Evolutionary conservation across 2,113 vertebrate species (phyloP).

Genomic region (Apteryx owenii): DNA sequence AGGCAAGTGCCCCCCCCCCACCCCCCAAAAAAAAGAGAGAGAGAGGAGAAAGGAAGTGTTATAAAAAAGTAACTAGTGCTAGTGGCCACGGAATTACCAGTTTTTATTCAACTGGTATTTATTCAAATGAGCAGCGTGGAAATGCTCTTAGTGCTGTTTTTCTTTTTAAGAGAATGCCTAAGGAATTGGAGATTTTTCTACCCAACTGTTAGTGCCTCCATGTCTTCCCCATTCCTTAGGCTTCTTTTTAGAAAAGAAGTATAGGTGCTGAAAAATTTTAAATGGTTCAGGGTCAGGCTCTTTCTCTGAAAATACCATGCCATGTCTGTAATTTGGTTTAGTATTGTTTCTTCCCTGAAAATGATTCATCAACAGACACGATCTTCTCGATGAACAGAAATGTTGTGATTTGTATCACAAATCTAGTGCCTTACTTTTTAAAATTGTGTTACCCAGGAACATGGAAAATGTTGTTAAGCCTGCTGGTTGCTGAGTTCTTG

Average conservation of each 20-base stretch:
- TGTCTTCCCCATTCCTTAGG: neutral
- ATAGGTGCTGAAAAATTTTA: neutral
- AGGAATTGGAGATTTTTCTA: neutral
- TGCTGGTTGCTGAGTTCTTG: neutral
- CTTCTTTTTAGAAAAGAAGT: neutral
- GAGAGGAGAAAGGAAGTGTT: neutral
- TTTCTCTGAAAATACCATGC: neutral
- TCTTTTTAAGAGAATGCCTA: neutral
- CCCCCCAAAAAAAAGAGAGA: neutral
- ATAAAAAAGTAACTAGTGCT: neutral
- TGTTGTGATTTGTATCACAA: neutral
- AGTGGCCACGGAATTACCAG: neutral
- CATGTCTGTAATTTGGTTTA: neutral
- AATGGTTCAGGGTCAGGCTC: neutral
- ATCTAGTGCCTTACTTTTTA: neutral
- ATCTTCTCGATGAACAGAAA: neutral
- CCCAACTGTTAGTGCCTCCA: neutral
- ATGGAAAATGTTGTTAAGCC: neutral
- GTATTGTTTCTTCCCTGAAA: neutral
- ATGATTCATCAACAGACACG: neutral
- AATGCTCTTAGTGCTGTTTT: neutral
- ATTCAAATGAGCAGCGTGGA: neutral
- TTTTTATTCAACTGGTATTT: neutral
- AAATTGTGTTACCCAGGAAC: neutral
- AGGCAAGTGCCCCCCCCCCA: neutral